A percentile compares a stretch with the other conserved stretches of the same genome.
Conservation (phyloP, 2,113 vertebrate species). For the Festucalex cinctus region DNA sequence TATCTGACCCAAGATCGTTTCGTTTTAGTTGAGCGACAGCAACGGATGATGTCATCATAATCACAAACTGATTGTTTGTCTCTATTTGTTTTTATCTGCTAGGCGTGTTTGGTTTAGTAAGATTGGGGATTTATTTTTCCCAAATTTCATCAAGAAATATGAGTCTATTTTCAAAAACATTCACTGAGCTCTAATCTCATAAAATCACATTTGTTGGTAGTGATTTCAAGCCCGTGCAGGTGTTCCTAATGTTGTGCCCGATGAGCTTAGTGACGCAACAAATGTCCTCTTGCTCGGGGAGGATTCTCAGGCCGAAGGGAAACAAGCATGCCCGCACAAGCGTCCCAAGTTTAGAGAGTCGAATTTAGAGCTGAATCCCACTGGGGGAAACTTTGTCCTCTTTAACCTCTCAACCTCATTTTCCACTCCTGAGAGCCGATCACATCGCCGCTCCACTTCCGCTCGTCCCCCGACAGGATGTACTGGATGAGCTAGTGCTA, state of each 20-base stretch:
- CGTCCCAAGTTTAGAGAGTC: constrained; percentile 63
- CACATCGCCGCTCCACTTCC: constrained; percentile 51
- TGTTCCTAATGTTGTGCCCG: neutral
- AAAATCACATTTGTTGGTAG: neutral
- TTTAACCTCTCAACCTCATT: constrained; percentile 65
- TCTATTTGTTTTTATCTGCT: too few relatives aligned
- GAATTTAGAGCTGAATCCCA: constrained; percentile 59
- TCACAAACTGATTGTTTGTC: too few relatives aligned
- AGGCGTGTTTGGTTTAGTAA: too few relatives aligned
- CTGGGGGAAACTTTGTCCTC: constrained; percentile 68
- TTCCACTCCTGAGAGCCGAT: constrained; percentile 71
- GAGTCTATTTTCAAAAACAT: neutral
- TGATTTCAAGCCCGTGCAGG: neutral
- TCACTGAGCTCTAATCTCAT: neutral
- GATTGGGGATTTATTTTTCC: too few relatives aligned
- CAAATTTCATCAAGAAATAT: too few relatives aligned
- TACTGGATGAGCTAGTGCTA: neutral
- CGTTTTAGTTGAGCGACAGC: too few relatives aligned
- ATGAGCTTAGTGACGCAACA: neutral
- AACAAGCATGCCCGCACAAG: constrained; percentile 66
- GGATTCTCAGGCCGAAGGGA: constrained; percentile 58
- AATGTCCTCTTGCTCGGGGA: neutral
- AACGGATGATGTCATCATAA: too few relatives aligned
- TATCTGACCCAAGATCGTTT: neutral
- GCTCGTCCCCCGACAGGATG: constrained; percentile 17